phyloP scores from a whole-genome alignment of 1,140 invertebrate species.

The Nebria ingens region DNA sequence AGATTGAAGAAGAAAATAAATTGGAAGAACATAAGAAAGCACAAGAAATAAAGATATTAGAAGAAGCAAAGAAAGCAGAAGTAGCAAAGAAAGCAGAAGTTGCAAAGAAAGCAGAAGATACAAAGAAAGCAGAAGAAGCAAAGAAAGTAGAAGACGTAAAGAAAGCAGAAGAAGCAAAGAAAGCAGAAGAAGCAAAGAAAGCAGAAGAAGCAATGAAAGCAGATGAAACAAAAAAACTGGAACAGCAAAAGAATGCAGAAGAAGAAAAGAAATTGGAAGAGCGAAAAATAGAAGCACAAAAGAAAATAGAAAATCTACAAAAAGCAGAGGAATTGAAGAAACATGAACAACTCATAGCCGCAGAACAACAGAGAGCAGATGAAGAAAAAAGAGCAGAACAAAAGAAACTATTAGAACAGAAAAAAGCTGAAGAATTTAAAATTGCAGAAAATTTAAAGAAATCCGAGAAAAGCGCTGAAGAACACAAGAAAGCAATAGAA shows the following conservation, averaged over 20 bases:
- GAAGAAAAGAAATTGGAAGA: conserved; percentile 9
- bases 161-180: conserved; percentile 1
- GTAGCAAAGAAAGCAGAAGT: not conserved
- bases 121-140: conserved; percentile 12
- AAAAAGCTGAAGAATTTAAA: not conserved
- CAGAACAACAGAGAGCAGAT: conserved; percentile 11
- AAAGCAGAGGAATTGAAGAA: conserved; percentile 1
- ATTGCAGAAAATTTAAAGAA: not conserved
- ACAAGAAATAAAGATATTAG: conserved; percentile 13
- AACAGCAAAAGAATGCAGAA: conserved; percentile 1
- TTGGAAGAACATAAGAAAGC: conserved; percentile 14
- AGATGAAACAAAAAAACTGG: conserved; percentile 9
- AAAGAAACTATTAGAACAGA: conserved; percentile 4
- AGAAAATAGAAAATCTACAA: conserved; percentile 14
- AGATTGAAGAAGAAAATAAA: not conserved
- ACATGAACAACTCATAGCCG: conserved; percentile 1
- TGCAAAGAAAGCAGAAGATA: conserved; percentile 12
- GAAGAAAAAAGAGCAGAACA: conserved; percentile 12
- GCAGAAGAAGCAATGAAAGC: not conserved
- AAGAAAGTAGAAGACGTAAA: conserved; percentile 10
- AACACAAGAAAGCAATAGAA: conserved; percentile 13
- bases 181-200: conserved; percentile 1
- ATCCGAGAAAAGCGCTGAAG: conserved; percentile 7
- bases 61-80: conserved; percentile 13
- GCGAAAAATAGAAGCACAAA: conserved; percentile 13